Conservation (phyloP, 2,888 invertebrate species). For the Xestia rhomboidea region DNA sequence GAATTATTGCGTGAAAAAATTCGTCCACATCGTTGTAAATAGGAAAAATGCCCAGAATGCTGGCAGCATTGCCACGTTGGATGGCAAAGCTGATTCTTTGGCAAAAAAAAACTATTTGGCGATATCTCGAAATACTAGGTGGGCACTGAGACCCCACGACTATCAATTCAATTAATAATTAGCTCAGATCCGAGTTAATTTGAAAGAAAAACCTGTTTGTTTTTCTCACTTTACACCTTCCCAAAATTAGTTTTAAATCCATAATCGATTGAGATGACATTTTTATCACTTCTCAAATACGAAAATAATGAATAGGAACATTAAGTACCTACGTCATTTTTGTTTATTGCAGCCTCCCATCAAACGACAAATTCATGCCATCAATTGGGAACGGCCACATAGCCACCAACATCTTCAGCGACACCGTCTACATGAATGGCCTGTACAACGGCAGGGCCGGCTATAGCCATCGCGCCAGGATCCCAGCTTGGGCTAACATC, state of each 20-base stretch:
- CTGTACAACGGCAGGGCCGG: constrained; percentile 90
- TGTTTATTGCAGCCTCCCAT: constrained; percentile 85
- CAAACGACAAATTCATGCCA: constrained; percentile 90
- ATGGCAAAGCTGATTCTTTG: background rate
- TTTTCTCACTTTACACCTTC: background rate
- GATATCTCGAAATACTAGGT: too few species aligned
- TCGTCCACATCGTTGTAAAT: too few species aligned
- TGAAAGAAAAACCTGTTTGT: background rate
- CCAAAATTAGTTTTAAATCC: background rate
- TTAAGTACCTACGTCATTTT: background rate
- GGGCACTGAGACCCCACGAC: too few species aligned
- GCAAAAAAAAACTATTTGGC: background rate
- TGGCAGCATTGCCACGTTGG: background rate
- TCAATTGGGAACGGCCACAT: constrained; percentile 91
- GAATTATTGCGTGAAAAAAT: too few species aligned
- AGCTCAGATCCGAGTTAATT: background rate
- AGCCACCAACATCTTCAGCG: constrained; percentile 90
- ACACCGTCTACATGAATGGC: constrained; percentile 91
- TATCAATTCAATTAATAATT: background rate
- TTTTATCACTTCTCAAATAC: background rate
- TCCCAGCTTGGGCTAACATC: constrained; percentile 91
- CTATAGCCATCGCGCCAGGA: constrained; percentile 90
- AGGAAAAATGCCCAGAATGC: background rate
- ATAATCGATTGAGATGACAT: background rate
- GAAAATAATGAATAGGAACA: background rate